Evolutionary conservation across 2,797 vertebrate genomes (phyloP).

Genomic region (Notoglanidium macrostoma): DNA sequence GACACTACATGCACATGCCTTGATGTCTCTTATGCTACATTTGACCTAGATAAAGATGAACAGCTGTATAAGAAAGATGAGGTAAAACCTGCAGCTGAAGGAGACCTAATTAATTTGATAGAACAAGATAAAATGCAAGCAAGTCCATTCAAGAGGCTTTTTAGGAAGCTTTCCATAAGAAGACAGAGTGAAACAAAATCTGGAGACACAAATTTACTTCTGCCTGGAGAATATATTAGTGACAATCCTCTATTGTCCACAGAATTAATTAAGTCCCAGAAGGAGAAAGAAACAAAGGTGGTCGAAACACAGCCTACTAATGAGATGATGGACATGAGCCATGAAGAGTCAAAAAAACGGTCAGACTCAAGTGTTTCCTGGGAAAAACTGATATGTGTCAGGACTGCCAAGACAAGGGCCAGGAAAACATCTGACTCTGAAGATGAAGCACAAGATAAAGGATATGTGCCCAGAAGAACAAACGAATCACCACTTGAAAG

Average conservation of each 20-base stretch:
- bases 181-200: constrained; percentile 80
- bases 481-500: constrained; percentile 64
- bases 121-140: constrained; percentile 82
- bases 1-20: constrained; percentile 51
- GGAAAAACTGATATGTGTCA: constrained; percentile 90
- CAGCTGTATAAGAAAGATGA: constrained; percentile 31
- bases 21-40: constrained; percentile 44
- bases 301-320: constrained; percentile 75
- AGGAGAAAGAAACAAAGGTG: constrained; percentile 61
- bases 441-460: constrained; percentile 69
- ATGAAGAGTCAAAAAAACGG: constrained; percentile 84
- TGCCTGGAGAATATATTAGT: constrained; percentile 73
- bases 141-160: constrained; percentile 88
- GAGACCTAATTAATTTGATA: constrained; percentile 76
- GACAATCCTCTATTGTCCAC: constrained; percentile 76
- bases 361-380: constrained; percentile 90
- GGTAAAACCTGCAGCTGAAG: constrained; percentile 61
- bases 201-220: constrained; percentile 73
- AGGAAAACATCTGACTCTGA: constrained; percentile 86
- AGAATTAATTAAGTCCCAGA: constrained; percentile 54
- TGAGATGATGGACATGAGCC: constrained; percentile 74
- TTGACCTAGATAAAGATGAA: constrained; percentile 46
- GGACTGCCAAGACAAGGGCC: constrained; percentile 87
- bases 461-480: constrained; percentile 62
- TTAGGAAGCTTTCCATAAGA: constrained; percentile 84